Evolutionary conservation across 2,113 vertebrate genomes (phyloP).

Genomic region (Hyla sarda): DNA sequence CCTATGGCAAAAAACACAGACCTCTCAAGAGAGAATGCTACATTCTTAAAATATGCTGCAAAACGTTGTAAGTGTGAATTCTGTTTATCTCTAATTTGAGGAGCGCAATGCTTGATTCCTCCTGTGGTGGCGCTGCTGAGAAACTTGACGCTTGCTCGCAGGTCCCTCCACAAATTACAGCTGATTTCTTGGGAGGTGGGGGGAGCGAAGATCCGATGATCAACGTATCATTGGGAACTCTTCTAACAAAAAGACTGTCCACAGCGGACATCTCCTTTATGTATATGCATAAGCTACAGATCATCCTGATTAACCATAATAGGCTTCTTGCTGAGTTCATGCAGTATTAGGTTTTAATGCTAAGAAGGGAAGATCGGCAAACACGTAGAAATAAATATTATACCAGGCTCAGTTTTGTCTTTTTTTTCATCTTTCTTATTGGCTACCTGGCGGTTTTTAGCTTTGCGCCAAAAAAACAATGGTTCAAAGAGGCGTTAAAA

Average conservation of each 20-base stretch:
- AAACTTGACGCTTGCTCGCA: not conserved
- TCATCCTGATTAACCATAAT: conserved; percentile 8
- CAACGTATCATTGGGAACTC: not conserved
- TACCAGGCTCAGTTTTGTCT: not conserved
- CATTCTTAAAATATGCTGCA: no score
- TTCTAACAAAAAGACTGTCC: not conserved
- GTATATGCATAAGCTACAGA: not conserved
- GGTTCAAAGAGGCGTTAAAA: no score
- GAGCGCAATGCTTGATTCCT: no score
- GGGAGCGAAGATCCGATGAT: not conserved
- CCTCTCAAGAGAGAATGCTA: no score
- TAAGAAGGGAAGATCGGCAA: not conserved
- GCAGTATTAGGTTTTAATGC: conserved; percentile 14
- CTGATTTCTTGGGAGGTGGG: no score
- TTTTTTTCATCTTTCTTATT: not conserved
- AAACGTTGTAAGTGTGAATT: no score
- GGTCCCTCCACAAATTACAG: not conserved
- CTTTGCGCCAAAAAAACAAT: no score
- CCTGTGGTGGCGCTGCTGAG: no score
- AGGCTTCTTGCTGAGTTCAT: conserved; percentile 16
- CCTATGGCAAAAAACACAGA: no score
- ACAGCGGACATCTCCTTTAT: not conserved
- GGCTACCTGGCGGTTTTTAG: no score
- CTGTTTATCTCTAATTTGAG: no score
- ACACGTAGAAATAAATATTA: not conserved